phyloP scores from a whole-genome alignment of 2,888 invertebrate genomes.

The Cepaea hortensis region DNA sequence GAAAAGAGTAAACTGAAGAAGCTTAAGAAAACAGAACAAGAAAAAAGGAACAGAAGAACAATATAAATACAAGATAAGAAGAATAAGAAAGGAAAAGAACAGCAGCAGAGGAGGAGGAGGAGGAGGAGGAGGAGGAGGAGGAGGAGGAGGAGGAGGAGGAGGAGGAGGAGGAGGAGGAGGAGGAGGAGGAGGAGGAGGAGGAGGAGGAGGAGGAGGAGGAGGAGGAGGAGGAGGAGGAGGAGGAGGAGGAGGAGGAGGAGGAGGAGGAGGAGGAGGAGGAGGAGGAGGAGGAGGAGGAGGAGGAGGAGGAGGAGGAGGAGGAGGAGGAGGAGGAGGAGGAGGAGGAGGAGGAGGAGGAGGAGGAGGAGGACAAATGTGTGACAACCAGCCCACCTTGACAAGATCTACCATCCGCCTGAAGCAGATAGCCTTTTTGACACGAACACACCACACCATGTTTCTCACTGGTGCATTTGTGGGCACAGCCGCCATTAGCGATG shows the following conservation, averaged over 20 bases:
- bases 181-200: background rate
- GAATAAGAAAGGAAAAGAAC: background rate
- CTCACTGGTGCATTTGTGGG: conserved; percentile 75
- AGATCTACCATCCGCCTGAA: conserved; percentile 75
- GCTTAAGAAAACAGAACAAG: background rate
- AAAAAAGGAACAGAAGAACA: background rate
- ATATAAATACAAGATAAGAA: background rate
- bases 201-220: background rate
- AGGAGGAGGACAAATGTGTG: background rate
- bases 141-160: background rate
- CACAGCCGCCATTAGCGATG: conserved; percentile 70
- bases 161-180: background rate
- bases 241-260: background rate
- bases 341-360: background rate
- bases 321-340: background rate
- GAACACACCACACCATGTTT: conserved; percentile 74
- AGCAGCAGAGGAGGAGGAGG: background rate
- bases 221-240: background rate
- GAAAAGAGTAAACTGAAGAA: too few relatives aligned
- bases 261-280: background rate
- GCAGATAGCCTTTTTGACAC: conserved; percentile 75
- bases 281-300: background rate
- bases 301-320: background rate
- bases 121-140: background rate
- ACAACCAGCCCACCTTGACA: conserved; percentile 73